These are phyloP conservation scores for Silurus aristotelis DNA, from an alignment of 2,797 vertebrate species.

Conservation along the genomic window DNA sequence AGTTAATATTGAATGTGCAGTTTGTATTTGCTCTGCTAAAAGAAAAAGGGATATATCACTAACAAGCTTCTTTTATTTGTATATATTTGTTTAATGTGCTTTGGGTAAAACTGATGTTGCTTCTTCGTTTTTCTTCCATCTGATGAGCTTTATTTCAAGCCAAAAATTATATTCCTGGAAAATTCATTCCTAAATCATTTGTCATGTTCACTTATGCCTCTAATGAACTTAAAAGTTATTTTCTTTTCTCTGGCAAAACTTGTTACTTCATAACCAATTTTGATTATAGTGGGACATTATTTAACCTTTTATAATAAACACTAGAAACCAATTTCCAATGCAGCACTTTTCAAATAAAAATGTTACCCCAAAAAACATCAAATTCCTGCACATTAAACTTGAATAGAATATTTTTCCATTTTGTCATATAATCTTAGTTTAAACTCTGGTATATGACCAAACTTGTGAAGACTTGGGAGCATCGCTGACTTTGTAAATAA, in stretches of 20 bases:
- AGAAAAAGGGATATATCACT: too few species aligned
- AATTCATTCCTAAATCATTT: too few species aligned
- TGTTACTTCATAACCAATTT: not conserved
- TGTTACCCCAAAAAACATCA: not conserved
- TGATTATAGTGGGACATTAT: not conserved
- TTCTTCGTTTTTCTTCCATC: not conserved
- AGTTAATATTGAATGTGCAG: not conserved
- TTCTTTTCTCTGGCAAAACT: not conserved
- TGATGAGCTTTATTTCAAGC: too few species aligned
- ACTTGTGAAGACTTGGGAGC: conserved; percentile 14
- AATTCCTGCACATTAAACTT: not conserved
- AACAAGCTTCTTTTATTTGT: too few species aligned
- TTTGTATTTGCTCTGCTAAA: not conserved
- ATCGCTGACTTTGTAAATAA: conserved; percentile 55
- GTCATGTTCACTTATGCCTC: not conserved
- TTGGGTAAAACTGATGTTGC: not conserved
- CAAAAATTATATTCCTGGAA: too few species aligned
- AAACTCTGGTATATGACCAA: conserved; percentile 28
- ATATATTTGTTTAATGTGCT: not conserved
- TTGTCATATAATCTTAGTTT: conserved; percentile 33
- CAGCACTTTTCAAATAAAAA: not conserved
- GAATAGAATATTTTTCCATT: conserved; percentile 15
- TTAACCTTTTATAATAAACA: not conserved
- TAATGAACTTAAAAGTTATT: not conserved
- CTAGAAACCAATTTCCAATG: not conserved